Evolutionary conservation across 2,888 invertebrate species (phyloP).

Genomic region (Thecophora atra): DNA sequence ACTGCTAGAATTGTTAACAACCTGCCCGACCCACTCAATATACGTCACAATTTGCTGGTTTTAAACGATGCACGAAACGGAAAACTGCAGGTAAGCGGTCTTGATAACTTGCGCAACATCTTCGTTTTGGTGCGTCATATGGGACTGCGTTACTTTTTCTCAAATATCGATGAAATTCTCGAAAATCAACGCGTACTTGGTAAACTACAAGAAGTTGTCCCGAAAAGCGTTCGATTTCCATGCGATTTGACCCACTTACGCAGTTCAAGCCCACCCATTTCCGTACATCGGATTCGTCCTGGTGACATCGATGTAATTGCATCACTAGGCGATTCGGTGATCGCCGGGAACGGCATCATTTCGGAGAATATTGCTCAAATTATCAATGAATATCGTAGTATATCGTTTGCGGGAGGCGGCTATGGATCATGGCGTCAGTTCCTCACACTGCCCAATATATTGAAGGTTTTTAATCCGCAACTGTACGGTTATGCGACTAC

Average conservation of each 20-base stretch:
- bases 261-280: slow-evolving; percentile 64
- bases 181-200: slow-evolving; percentile 47
- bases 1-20: neutral
- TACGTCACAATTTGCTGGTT: slow-evolving; percentile 44
- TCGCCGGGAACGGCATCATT: slow-evolving; percentile 69
- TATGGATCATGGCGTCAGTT: slow-evolving; percentile 68
- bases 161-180: slow-evolving; percentile 44
- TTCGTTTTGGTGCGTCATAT: slow-evolving; percentile 47
- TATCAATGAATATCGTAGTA: slow-evolving; percentile 67
- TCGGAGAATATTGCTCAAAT: slow-evolving; percentile 66
- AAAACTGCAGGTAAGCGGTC: slow-evolving; percentile 49
- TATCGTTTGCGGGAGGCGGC: slow-evolving; percentile 68
- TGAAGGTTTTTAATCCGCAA: slow-evolving; percentile 73
- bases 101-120: slow-evolving; percentile 50
- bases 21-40: slow-evolving; percentile 43
- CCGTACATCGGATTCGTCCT: slow-evolving; percentile 68
- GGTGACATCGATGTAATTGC: slow-evolving; percentile 72
- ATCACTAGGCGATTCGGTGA: slow-evolving; percentile 71
- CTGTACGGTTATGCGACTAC: slow-evolving; percentile 68
- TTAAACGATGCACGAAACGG: slow-evolving; percentile 42
- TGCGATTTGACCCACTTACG: slow-evolving; percentile 60
- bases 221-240: slow-evolving; percentile 57
- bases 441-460: slow-evolving; percentile 70
- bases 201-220: slow-evolving; percentile 56
- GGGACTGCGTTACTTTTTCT: slow-evolving; percentile 41